Evolutionary conservation across 2,113 vertebrate species (phyloP), one percentile per base, ranked within the genome.

Genomic region (Lucifuga dentata): DNA sequence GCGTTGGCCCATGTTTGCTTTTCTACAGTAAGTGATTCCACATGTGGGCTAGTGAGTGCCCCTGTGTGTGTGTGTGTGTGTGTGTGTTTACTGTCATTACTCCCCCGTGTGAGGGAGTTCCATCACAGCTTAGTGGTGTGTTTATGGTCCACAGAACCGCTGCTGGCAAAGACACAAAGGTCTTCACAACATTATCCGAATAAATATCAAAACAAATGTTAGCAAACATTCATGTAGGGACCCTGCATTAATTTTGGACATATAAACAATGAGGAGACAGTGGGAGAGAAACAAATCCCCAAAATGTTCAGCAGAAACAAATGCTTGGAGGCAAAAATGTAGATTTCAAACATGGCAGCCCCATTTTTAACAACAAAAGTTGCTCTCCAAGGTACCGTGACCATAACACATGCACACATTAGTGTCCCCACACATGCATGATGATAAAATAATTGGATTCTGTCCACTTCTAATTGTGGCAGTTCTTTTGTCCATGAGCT

Each of bases 1-100:
- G 70, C 68, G 62, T 57, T 69, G 71, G 67, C 69, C 49, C 48
- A 24, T 71, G 69, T 85, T 90, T 85, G 68, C 62, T 80, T 73
- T 85, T 65, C 16, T 72, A 7, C 26, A 5, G 26, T 29, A 82
- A 88, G 57, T 78, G 51, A 21, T 73, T 78, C 77, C 72, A 83
- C 81, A 83, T 81, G 75, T 5, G 8, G 62, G 59, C 21, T 2
- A 36, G 21, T 35, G 43, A 57, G 45, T 71, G 58, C 39, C 51
- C 44, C n/a, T 56, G 32, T 73, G 8, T 63, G n/a, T 60, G 24
- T 56, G 45, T 77, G 64, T 80, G 21, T 74, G 36, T 49, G 66
- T 60, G 21, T 64, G 32, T 85, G 61, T 63, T 67, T 20, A 46
- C 46, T 76, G 67, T 75, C 75, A 73, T n/a, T 29, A 29, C 26